phyloP scores from a whole-genome alignment of 1,140 invertebrate species.

The Drosophila athabasca region DNA sequence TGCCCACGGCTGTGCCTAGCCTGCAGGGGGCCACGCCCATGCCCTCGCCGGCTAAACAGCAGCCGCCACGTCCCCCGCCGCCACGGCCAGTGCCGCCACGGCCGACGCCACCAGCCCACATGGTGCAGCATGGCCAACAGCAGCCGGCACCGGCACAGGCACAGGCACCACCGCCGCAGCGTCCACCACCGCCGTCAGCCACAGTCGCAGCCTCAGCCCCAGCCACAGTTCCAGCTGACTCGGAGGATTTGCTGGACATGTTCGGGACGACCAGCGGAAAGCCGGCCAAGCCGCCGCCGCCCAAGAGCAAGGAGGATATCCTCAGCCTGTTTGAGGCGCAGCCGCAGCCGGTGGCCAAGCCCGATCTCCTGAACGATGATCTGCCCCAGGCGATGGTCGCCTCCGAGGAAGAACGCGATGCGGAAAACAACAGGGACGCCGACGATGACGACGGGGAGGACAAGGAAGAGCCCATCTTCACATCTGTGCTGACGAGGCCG shows the following conservation, averaged over 20 bases:
- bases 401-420: not conserved
- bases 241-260: slow-evolving; percentile 84
- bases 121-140: not conserved
- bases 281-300: slow-evolving; percentile 83
- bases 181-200: slow-evolving; percentile 54
- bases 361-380: slow-evolving; percentile 86
- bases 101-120: slow-evolving; percentile 80
- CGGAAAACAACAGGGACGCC: not conserved
- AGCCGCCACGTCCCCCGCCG: slow-evolving; percentile 78
- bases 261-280: slow-evolving; percentile 82
- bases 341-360: slow-evolving; percentile 69
- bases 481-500: slow-evolving; percentile 68
- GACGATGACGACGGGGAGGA: slow-evolving; percentile 6
- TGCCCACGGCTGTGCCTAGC: slow-evolving; percentile 71
- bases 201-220: slow-evolving; percentile 1
- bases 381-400: slow-evolving; percentile 60
- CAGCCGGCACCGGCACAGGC: slow-evolving; percentile 42
- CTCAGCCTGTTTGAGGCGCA: slow-evolving; percentile 86
- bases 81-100: slow-evolving; percentile 84
- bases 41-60: slow-evolving; percentile 59
- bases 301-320: slow-evolving; percentile 87
- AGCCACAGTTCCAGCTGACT: slow-evolving; percentile 40
- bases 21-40: slow-evolving; percentile 63
- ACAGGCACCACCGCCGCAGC: slow-evolving; percentile 57
- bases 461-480: slow-evolving; percentile 70